Evolutionary conservation across 2,113 vertebrate genomes (phyloP).

Genomic region (Sinosuthora webbiana): DNA sequence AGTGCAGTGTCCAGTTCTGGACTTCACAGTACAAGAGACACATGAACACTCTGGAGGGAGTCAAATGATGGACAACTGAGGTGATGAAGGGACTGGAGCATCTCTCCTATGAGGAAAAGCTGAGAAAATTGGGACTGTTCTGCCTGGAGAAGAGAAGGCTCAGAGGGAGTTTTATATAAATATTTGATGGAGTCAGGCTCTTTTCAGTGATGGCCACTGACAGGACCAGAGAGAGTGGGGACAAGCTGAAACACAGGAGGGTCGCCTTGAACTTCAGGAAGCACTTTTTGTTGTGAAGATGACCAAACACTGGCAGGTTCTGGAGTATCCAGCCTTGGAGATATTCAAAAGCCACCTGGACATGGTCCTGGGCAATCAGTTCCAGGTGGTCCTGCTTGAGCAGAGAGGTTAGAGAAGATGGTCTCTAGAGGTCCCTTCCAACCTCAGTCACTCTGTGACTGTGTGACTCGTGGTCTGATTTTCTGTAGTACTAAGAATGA

Average conservation of each 20-base stretch:
- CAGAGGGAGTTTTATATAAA: not conserved
- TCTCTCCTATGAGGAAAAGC: not conserved
- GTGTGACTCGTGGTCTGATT: not conserved
- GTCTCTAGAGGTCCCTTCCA: not conserved
- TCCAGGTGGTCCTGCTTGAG: not conserved
- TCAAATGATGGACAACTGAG: not conserved
- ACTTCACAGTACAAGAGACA: not conserved
- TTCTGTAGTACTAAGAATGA: not conserved
- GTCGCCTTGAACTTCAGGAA: not conserved
- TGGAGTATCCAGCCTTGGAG: not conserved
- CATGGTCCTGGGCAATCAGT: not conserved
- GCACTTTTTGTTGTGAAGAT: not conserved
- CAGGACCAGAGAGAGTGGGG: not conserved
- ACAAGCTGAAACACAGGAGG: not conserved
- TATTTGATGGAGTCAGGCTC: not conserved
- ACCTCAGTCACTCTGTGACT: not conserved
- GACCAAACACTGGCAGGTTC: not conserved
- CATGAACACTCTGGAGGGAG: not conserved
- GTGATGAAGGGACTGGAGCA: not conserved
- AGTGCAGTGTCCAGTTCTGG: not conserved
- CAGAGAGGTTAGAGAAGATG: not conserved
- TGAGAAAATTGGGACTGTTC: not conserved
- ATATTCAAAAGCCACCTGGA: not conserved
- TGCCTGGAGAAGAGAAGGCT: not conserved
- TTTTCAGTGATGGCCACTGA: not conserved